phyloP scores from a whole-genome alignment of 2,888 invertebrate genomes.

The Gortyna flavago region DNA sequence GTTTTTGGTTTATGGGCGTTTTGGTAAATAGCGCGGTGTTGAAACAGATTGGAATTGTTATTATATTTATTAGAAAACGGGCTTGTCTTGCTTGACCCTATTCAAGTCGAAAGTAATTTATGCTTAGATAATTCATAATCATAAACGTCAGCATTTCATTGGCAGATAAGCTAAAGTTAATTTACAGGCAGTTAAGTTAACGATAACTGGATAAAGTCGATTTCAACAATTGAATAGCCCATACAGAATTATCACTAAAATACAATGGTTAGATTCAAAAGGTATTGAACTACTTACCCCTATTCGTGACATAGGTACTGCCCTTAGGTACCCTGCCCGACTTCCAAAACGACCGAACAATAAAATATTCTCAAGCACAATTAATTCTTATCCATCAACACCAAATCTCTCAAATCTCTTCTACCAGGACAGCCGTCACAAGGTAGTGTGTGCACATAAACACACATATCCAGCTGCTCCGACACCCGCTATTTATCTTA shows the following conservation, averaged over 20 bases:
- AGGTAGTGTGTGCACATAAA: not conserved
- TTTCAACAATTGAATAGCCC: not conserved
- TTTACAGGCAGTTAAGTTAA: not conserved
- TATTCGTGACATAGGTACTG: not conserved
- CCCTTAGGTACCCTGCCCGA: not conserved
- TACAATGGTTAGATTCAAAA: not conserved
- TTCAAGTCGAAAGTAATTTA: constrained; percentile 8
- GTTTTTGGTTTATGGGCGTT: constrained; percentile 39
- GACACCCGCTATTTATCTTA: constrained; percentile 46
- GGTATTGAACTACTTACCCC: not conserved
- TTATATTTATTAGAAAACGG: constrained; percentile 9
- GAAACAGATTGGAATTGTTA: constrained; percentile 20
- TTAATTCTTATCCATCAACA: constrained; percentile 16
- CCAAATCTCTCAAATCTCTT: constrained; percentile 12
- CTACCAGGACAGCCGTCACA: constrained; percentile 11
- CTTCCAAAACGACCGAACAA: not conserved
- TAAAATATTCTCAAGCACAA: not conserved
- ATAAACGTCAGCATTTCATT: constrained; percentile 6
- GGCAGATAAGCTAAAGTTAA: not conserved
- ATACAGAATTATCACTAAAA: not conserved
- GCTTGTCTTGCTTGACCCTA: not conserved
- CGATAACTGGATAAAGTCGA: not conserved
- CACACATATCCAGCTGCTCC: constrained; percentile 22
- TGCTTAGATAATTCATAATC: constrained; percentile 4
- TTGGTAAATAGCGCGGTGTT: constrained; percentile 18